Conservation (phyloP, 2,797 vertebrate species). For the Caiman crocodilus region DNA sequence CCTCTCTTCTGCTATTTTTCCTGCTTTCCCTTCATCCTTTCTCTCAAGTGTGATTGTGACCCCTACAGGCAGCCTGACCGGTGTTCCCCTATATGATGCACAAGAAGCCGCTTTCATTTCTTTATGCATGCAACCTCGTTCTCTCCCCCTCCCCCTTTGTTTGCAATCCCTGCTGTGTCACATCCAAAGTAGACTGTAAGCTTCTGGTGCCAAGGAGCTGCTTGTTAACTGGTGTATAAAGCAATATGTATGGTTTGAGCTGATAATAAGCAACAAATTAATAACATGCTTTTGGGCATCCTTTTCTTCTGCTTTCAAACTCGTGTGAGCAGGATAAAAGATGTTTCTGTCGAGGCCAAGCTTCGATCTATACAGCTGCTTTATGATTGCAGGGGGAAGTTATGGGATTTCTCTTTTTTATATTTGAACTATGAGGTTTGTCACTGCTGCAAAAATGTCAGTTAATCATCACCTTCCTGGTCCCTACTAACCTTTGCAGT, state of each 20-base stretch:
- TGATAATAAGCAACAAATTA: not conserved
- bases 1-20: not conserved
- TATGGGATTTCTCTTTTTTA: not conserved
- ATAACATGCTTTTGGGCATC: not conserved
- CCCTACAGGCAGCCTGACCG: not conserved
- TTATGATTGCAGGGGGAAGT: not conserved
- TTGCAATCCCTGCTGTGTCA: rapidly evolving
- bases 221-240: not conserved
- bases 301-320: slow-evolving; percentile 24
- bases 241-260: not conserved
- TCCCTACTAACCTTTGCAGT: slow-evolving; percentile 8
- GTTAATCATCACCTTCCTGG: slow-evolving; percentile 15
- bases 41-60: not conserved
- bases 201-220: slow-evolving; percentile 4
- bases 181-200: not conserved
- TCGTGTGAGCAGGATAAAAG: slow-evolving; percentile 41
- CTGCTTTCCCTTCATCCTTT: not conserved
- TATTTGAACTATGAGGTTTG: slow-evolving; percentile 30
- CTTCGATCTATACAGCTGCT: not conserved
- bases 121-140: not conserved
- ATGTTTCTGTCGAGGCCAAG: not conserved
- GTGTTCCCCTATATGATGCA: not conserved
- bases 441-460: slow-evolving; percentile 38
- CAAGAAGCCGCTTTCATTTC: not conserved
- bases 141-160: not conserved